These are phyloP conservation scores for Galago senegalensis DNA, from an alignment of 2,797 vertebrate genomes.

Conservation along the genomic window DNA sequence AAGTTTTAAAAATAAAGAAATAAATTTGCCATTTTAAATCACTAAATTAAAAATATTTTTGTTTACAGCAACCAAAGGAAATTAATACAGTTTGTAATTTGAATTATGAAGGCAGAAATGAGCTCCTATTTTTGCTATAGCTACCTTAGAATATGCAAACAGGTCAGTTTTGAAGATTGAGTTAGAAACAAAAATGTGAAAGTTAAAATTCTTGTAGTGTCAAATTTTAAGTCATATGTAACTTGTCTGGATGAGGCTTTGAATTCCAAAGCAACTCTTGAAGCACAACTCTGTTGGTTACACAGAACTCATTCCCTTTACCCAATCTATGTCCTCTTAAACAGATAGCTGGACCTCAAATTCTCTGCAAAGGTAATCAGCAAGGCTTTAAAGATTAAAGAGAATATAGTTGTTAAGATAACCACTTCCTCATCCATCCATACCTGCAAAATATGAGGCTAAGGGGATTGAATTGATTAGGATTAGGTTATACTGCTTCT, in stretches of 20 bases:
- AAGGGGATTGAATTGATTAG: not conserved
- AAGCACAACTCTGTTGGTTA: not conserved
- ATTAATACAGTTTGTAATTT: not conserved
- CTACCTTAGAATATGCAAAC: not conserved
- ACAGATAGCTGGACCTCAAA: not conserved
- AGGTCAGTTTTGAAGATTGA: not conserved
- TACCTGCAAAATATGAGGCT: not conserved
- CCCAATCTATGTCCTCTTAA: not conserved
- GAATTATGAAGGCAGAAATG: not conserved
- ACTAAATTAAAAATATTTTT: not conserved
- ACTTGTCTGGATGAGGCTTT: not conserved
- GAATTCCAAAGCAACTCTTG: not conserved
- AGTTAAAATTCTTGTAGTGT: not conserved
- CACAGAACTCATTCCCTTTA: not conserved
- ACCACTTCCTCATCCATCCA: not conserved
- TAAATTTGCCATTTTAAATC: not conserved
- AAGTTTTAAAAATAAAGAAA: not conserved
- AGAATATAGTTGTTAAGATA: not conserved
- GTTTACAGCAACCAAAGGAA: not conserved
- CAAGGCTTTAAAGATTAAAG: not conserved
- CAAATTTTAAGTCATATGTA: not conserved
- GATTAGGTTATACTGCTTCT: not conserved
- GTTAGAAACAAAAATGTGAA: not conserved
- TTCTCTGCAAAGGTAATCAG: not conserved
- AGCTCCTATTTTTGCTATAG: not conserved